Percentiles rank a stretch among this genome's conserved stretches.
phyloP scores from a whole-genome alignment of 2,888 invertebrate species.

The Lasioglossum villosulum region DNA sequence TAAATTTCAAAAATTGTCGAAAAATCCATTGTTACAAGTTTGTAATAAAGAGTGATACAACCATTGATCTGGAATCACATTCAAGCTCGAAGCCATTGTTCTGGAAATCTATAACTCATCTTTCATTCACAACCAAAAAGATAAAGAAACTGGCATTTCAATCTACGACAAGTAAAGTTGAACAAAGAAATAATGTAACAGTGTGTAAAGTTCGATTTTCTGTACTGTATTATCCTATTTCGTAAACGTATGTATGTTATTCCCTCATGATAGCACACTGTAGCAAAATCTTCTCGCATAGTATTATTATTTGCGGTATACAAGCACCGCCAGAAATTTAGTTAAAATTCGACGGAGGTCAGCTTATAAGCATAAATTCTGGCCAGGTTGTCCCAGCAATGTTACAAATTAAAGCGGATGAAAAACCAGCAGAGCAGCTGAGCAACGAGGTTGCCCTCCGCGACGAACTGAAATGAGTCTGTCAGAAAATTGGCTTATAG shows the following conservation, averaged over 20 bases:
- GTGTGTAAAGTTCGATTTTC: too few species aligned
- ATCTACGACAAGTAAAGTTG: too few species aligned
- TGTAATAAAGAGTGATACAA: not conserved
- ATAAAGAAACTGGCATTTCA: too few species aligned
- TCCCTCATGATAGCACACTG: not conserved
- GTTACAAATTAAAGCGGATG: constrained; percentile 81
- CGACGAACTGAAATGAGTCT: not conserved
- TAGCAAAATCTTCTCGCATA: not conserved
- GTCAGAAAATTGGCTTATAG: not conserved
- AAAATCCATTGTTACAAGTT: not conserved
- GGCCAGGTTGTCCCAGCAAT: constrained; percentile 53
- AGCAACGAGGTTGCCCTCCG: constrained; percentile 11
- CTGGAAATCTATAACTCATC: not conserved
- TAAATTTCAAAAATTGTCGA: not conserved
- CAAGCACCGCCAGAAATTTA: not conserved
- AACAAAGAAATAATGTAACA: too few species aligned
- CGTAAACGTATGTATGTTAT: not conserved
- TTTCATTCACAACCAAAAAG: too few species aligned
- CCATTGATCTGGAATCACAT: not conserved
- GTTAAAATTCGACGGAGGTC: not conserved
- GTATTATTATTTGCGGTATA: not conserved
- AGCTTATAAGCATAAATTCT: constrained; percentile 73
- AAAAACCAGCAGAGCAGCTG: constrained; percentile 63
- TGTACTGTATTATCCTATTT: not conserved
- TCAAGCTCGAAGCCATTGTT: not conserved